phyloP scores from a whole-genome alignment of 2,888 invertebrate genomes.

The Andrena dorsata region DNA sequence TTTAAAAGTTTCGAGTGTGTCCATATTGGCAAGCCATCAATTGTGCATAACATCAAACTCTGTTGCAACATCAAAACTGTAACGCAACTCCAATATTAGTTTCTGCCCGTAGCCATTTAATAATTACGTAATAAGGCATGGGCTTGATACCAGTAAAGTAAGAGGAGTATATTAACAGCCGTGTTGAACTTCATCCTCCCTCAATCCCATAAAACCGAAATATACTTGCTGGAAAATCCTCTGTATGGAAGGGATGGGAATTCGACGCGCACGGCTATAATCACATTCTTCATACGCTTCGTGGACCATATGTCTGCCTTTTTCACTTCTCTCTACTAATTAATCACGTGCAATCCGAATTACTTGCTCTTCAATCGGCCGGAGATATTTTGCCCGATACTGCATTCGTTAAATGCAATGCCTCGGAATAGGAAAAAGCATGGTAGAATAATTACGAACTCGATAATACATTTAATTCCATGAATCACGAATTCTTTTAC shows the following conservation, averaged over 20 bases:
- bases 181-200: not conserved
- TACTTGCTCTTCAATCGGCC: too few species aligned
- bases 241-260: not conserved
- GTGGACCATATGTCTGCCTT: too few species aligned
- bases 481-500: too few species aligned
- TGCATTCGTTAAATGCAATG: too few species aligned
- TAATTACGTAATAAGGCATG: slow-evolving; percentile 46
- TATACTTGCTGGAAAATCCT: not conserved
- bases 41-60: slow-evolving; percentile 38
- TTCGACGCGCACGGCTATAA: too few species aligned
- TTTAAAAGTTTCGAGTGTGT: slow-evolving; percentile 22
- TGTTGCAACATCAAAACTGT: slow-evolving; percentile 28
- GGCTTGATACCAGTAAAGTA: slow-evolving; percentile 22
- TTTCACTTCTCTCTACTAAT: too few species aligned
- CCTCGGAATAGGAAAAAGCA: too few species aligned
- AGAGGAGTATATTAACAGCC: not conserved
- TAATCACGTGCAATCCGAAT: too few species aligned
- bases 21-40: slow-evolving; percentile 39
- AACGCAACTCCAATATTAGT: slow-evolving; percentile 53
- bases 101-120: slow-evolving; percentile 35
- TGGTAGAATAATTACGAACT: too few species aligned
- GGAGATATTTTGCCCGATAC: too few species aligned
- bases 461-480: too few species aligned
- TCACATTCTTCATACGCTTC: too few species aligned
- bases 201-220: not conserved